Evolutionary conservation across 2,113 vertebrate species (phyloP).

Genomic region (Labeo catla): DNA sequence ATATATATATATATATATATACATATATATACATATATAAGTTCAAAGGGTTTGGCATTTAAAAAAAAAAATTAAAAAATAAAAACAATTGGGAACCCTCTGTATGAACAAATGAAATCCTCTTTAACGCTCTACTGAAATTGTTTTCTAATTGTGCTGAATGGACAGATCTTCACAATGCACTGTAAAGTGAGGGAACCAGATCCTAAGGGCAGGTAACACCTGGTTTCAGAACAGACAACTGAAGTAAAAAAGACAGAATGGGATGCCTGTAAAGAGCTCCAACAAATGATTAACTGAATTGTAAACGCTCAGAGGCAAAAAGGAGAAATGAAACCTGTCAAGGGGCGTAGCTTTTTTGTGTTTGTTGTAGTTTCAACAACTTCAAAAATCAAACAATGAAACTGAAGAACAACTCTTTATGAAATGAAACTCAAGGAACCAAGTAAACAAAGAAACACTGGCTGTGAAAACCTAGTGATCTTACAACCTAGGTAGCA

Average conservation of each 20-base stretch:
- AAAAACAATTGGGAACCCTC: not conserved
- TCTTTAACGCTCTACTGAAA: not conserved
- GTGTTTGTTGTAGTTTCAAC: conserved; percentile 14
- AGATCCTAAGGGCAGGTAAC: conserved; percentile 33
- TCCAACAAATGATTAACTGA: conserved; percentile 28
- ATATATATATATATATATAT: too few species aligned
- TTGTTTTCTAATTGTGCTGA: conserved; percentile 1
- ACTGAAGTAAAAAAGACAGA: not conserved
- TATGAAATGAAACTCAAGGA: not conserved
- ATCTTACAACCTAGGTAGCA: not conserved
- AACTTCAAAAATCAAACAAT: conserved; percentile 9
- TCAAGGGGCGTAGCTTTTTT: conserved; percentile 2
- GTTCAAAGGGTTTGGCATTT: not conserved
- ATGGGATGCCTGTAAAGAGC: conserved; percentile 11
- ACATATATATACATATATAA: too few species aligned
- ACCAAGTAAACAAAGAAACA: not conserved
- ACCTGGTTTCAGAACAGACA: conserved; percentile 45
- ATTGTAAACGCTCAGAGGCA: not conserved
- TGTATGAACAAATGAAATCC: not conserved
- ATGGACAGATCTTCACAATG: conserved; percentile 22
- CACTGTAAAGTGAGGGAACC: not conserved
- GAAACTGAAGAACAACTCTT: not conserved
- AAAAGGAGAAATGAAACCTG: conserved; percentile 25
- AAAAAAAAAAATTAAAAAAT: not conserved
- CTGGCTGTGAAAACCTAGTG: not conserved